Evolutionary conservation across 2,113 vertebrate species (phyloP), one percentile per base, ranked within the genome.

Genomic region (Archilochus colubris): DNA sequence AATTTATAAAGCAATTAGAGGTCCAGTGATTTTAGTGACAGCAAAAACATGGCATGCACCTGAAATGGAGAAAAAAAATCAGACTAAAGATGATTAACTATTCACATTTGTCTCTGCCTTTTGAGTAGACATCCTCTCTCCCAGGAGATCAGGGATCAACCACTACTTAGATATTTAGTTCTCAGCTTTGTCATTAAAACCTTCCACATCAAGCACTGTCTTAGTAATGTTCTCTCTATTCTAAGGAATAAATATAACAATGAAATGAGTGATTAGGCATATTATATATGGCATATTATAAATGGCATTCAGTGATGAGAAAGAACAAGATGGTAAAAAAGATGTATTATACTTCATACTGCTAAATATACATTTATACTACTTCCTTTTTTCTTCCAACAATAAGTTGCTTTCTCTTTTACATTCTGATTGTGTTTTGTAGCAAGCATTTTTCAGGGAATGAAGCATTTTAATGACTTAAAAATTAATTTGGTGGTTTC

Each of bases 401-500:
- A 93, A 69, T 43, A 89, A 92, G 44, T 87, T 66, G 53, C 55
- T 66, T 89, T 94, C 77, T 88, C 54, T 90, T 95, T 82, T 67
- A 70, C 68, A 81, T 94, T 96, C 82, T 83, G 83, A 73, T 83
- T 88, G 44, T 89, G 67, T 57, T 97, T 86, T 81, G 68, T 94
- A 89, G 69, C 78, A 89, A 87, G 79, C 83, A 91, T 94, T 96
- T 92, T 96, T 96, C 96, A 89, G 68, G 24, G 91, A 93, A 84
- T 43, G 58, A 80, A 82, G 86, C 77, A 86, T 94, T 92, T 84
- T 97, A 95, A 90, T 96, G 85, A 88, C 88, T 95, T 85, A 84
- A 93, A 97, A 97, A 97, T 95, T 95, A 96, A 96, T 97, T 96
- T 97, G 92, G 74, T 92, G 82, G 69, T 89, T 79, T 92, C 87